phyloP scores from a whole-genome alignment of 2,888 invertebrate species.

The Idaea biselata region DNA sequence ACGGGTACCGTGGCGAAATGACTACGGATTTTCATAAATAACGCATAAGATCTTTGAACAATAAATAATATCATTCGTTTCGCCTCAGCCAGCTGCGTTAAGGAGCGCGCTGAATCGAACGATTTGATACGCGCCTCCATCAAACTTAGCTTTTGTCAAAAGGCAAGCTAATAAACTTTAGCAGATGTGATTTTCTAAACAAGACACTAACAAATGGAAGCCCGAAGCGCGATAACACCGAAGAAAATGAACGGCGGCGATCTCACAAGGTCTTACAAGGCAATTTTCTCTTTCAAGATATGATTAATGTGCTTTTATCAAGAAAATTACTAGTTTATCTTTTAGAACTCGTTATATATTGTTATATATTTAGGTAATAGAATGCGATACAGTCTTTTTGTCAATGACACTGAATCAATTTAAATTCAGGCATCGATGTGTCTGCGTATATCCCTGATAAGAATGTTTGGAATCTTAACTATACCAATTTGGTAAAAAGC shows the following conservation, averaged over 20 bases:
- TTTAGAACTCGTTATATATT: conserved; percentile 25
- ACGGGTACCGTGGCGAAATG: conserved; percentile 57
- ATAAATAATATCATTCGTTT: conserved; percentile 75
- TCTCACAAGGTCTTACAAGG: conserved; percentile 36
- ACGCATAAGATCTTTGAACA: conserved; percentile 70
- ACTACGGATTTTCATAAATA: conserved; percentile 74
- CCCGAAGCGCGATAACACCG: conserved; percentile 51
- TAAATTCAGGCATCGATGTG: conserved; percentile 53
- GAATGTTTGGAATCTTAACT: conserved; percentile 52
- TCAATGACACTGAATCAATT: conserved; percentile 44
- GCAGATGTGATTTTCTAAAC: conserved; percentile 79
- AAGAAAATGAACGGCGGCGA: conserved; percentile 46
- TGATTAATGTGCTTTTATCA: conserved; percentile 45
- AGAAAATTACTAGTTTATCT: conserved; percentile 36
- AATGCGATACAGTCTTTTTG: conserved; percentile 26
- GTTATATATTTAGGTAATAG: conserved; percentile 22
- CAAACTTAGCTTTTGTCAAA: conserved; percentile 71
- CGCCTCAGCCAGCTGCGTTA: conserved; percentile 75
- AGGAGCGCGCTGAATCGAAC: conserved; percentile 71
- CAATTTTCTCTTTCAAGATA: conserved; percentile 52
- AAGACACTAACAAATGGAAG: conserved; percentile 75
- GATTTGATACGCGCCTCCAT: conserved; percentile 80
- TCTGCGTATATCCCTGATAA: conserved; percentile 25
- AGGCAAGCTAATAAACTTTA: conserved; percentile 74
- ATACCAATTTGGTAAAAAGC: conserved; percentile 58